Evolutionary conservation across 2,113 vertebrate genomes (phyloP), one percentile per base, ranked within the genome.

Genomic region (Sinocyclocheilus anshuiensis): DNA sequence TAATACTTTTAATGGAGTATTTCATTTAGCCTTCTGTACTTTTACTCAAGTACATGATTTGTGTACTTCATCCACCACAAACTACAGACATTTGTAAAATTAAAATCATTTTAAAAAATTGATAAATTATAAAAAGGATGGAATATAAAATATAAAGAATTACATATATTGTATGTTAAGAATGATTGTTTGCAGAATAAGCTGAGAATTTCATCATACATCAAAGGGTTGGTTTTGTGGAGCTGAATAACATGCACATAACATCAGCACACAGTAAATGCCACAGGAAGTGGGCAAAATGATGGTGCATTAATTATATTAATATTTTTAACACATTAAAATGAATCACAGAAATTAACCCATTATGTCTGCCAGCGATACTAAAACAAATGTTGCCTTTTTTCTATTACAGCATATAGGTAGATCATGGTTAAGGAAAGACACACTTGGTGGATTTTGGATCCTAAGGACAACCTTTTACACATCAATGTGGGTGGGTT

Each of bases 401-500:
- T 24, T 76, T 50, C 15, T 22, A 50, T 76, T 76, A 50, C 74
- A 76, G 74, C 1, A 7, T 78, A 6, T 36, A 42, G 82, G 83
- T 79, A 87, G 76, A 91, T 88, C 92, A 98, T 97, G 97, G 96
- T 96, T 93, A 96, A 95, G 92, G 95, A 96, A 92, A 94, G 89
- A 84, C 90, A 94, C 80, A 93, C 93, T 53, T 87, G 92, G 89
- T 96, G 96, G 97, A 92, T 92, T 86, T 91, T 91, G 57, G 85
- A 93, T 87, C 90, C 95, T 0, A 95, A 95, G 33, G 96, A 98
- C 71, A 94, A 94, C 57, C 94, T 96, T 65, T 95, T 99, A 89
- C 96, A 97, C 82, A 95, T 99, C 90, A 99, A 99, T 20, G 96
- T 99, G 1, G 98, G 98, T 0, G 98, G 98, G 0, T 93, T 99